A percentile compares a stretch with the other conserved stretches of the same genome.
Evolutionary conservation across 1,140 invertebrate genomes (phyloP).

Genomic region (Plodia interpunctella): DNA sequence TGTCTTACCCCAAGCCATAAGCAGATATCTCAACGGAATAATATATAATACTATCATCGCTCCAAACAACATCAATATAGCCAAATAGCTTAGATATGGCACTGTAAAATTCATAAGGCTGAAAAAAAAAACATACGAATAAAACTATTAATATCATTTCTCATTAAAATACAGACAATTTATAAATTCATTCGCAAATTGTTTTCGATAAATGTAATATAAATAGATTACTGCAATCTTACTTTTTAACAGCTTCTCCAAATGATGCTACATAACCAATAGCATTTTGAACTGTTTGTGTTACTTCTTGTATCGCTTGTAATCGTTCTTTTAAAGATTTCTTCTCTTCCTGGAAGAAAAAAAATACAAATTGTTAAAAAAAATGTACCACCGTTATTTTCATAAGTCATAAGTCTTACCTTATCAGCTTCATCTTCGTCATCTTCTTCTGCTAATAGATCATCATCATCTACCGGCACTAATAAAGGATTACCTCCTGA

Average conservation of each 20-base stretch:
- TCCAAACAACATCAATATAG: conserved; percentile 86
- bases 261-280: conserved; percentile 95
- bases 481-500: conserved; percentile 67
- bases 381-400: too few relatives aligned
- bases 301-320: conserved; percentile 97
- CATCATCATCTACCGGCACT: conserved; percentile 74
- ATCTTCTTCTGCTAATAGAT: conserved; percentile 84
- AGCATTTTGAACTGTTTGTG: conserved; percentile 94
- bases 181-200: too few relatives aligned
- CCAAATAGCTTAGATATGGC: conserved; percentile 96
- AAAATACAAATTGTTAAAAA: too few relatives aligned
- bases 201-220: too few relatives aligned
- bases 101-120: conserved; percentile 98
- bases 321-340: conserved; percentile 95
- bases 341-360: conserved; percentile 89
- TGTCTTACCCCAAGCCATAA: conserved; percentile 93
- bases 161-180: too few relatives aligned
- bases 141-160: too few relatives aligned
- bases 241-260: conserved; percentile 96
- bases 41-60: conserved; percentile 90
- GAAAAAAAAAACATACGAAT: conserved; percentile 50
- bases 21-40: conserved; percentile 93
- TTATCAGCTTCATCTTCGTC: conserved; percentile 87
- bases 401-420: too few relatives aligned
- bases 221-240: conserved; percentile 62